Percentiles rank a stretch among this genome's conserved stretches.
These are phyloP conservation scores for Ommatoiulus sabulosus DNA, from an alignment of 2,888 invertebrate species.

Conservation along the genomic window DNA sequence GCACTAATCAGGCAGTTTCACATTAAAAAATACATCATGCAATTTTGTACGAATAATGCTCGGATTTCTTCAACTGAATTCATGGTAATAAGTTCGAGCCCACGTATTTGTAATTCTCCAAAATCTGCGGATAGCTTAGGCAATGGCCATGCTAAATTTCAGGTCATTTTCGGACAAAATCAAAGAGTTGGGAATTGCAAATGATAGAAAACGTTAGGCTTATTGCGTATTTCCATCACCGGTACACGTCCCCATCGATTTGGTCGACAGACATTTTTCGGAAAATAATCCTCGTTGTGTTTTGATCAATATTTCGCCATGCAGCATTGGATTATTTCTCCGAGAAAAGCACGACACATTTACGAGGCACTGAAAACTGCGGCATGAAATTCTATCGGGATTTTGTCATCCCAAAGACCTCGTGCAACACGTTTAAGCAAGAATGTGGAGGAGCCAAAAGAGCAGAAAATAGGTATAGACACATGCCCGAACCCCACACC, in stretches of 20 bases:
- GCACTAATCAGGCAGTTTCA: too few relatives aligned
- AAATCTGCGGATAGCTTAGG: background rate
- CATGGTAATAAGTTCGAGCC: background rate
- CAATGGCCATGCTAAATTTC: background rate
- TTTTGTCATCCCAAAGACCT: background rate
- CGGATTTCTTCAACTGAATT: too few relatives aligned
- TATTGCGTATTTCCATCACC: background rate
- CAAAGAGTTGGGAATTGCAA: background rate
- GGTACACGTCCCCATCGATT: background rate
- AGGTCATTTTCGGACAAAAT: background rate
- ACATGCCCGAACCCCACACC: background rate
- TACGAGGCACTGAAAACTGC: background rate
- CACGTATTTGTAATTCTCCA: too few relatives aligned
- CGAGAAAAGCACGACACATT: background rate
- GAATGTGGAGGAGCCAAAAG: background rate
- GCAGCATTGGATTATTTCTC: background rate
- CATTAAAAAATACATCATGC: too few relatives aligned
- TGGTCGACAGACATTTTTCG: background rate
- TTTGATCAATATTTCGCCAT: background rate
- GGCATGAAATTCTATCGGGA: background rate
- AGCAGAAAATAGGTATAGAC: background rate
- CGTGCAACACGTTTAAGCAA: background rate
- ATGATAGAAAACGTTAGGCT: background rate
- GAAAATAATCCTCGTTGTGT: background rate
- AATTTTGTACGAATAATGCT: too few relatives aligned